Base-by-base conservation (phyloP, 2,797 vertebrate species). In the Antrozous pallidus region DNA sequence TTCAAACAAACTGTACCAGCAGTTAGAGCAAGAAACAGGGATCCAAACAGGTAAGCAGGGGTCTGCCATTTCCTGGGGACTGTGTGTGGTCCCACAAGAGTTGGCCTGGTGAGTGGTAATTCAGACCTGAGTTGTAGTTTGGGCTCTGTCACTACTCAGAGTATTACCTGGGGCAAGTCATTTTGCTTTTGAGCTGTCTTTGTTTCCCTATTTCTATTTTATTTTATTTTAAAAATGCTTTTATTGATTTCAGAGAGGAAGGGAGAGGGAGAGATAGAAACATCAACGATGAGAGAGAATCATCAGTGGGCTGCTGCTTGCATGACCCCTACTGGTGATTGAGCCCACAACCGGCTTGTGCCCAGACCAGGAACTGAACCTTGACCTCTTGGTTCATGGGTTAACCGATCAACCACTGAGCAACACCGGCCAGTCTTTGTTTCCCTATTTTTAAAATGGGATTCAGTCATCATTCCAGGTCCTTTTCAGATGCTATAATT, bases 1-100 rank as follows among this genome's bases (percentile, higher is more conserved):
- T 95, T 99, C 99, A 38, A 99, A 98, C 96, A 97, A 98, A 82
- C 99, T 99, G 74, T 99, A 99, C 83, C 97, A 98, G 89, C 98
- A 98, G 89, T 98, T 99, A 94, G 98, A 99, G 54, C 98, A 99
- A 86, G 99, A 99, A 97, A 99, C 99, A 0, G 99, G 99, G 1
- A 98, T 99, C 49, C 98, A 98, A 96, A 99, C 99, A 97, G 99
- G 99, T 99, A 97, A 96, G 98, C 10, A 12, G 14, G 9, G 22
- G 26, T 78, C n/a, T 51, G 24, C 82, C 17, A 0, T 31, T 33
- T 49, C 28, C 20, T 45, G 4, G 1, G 33, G 16, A 31, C 67
- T 63, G 3, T 67, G 5, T 85, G 8, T 40, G 28, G 31, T 65
- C 33, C 42, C 33, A 2, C 1, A 10, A 4, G 8, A 26, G 5